phyloP scores from a whole-genome alignment of 2,797 vertebrate genomes.

The Strix occidentalis region DNA sequence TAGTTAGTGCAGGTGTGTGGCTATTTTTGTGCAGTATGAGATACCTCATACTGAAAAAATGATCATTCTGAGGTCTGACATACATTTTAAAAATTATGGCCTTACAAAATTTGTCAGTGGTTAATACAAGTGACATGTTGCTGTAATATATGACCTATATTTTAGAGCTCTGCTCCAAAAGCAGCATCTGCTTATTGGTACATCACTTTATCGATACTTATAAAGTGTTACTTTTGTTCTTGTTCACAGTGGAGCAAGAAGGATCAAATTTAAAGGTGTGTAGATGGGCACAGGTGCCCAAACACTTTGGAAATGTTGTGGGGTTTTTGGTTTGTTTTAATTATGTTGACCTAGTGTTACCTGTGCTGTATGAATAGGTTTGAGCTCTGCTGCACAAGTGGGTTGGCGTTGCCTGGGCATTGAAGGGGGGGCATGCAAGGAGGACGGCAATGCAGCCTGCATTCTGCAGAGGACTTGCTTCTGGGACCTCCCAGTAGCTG shows the following conservation, averaged over 20 bases:
- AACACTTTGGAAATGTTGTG: neutral
- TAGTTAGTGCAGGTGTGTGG: neutral
- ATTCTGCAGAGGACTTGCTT: neutral
- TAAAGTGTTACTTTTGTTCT: neutral
- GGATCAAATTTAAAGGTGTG: neutral
- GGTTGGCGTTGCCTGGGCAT: neutral
- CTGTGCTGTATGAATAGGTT: neutral
- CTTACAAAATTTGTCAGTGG: neutral
- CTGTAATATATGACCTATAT: neutral
- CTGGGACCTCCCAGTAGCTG: neutral
- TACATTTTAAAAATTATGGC: neutral
- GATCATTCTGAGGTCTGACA: neutral
- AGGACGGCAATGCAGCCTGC: neutral
- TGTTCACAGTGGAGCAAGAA: neutral
- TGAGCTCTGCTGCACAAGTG: neutral
- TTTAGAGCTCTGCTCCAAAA: neutral
- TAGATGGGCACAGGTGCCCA: neutral
- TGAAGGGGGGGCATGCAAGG: accelerated
- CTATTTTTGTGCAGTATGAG: neutral
- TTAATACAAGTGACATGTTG: neutral
- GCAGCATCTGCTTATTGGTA: neutral
- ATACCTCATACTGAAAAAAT: neutral
- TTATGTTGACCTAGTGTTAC: neutral
- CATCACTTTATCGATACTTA: neutral
- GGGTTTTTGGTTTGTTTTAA: neutral